phyloP scores from a whole-genome alignment of 2,888 invertebrate species.

The Caenorhabditis sinica region DNA sequence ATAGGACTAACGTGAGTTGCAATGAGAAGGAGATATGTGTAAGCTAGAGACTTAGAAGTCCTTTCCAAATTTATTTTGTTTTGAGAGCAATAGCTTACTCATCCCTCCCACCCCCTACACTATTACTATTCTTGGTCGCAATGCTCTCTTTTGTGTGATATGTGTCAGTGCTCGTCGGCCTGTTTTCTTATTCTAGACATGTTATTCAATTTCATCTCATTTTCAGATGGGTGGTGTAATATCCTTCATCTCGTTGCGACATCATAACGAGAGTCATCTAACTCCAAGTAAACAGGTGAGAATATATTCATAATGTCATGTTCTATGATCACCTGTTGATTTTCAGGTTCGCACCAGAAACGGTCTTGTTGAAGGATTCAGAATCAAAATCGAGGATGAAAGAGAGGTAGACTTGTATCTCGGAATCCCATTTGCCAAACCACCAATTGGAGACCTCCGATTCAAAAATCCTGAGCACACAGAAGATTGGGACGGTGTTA shows the following conservation, averaged over 20 bases:
- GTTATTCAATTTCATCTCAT: conserved; percentile 6
- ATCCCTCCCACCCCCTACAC: conserved; percentile 42
- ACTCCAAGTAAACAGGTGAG: conserved; percentile 67
- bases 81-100: conserved; percentile 53
- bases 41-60: conserved; percentile 45
- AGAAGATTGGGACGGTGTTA: conserved; percentile 75
- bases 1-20: conserved; percentile 55
- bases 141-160: conserved; percentile 17
- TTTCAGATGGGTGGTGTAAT: conserved; percentile 76
- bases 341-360: conserved; percentile 70
- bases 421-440: conserved; percentile 81
- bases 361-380: conserved; percentile 74
- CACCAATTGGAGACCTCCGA: conserved; percentile 79
- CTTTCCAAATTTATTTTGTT: conserved; percentile 60
- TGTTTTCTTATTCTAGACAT: conserved; percentile 37
- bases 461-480: conserved; percentile 78
- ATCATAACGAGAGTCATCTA: conserved; percentile 55
- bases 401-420: conserved; percentile 75
- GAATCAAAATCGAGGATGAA: conserved; percentile 68
- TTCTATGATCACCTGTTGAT: background rate
- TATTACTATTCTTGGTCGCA: conserved; percentile 30
- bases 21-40: conserved; percentile 52
- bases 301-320: conserved; percentile 1
- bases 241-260: conserved; percentile 72
- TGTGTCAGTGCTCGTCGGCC: background rate